These are phyloP conservation scores for Magallana ariakensis DNA, from an alignment of 1,140 invertebrate species.

Conservation along the genomic window DNA sequence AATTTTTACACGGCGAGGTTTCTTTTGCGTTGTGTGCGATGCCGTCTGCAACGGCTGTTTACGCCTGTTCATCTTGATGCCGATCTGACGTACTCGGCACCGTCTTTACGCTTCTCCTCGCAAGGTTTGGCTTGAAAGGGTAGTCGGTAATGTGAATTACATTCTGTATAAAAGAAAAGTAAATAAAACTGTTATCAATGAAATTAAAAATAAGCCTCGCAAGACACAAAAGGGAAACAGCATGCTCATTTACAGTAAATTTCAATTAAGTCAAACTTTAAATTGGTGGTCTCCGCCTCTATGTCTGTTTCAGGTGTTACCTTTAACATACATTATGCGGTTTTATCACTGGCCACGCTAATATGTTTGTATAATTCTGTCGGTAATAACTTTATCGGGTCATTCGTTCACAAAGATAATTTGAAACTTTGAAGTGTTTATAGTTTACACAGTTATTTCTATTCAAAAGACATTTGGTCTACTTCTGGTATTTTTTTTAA, in stretches of 20 bases:
- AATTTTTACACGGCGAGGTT: conserved; percentile 24
- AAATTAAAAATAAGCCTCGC: no score
- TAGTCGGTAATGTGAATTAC: neutral
- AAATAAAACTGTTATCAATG: neutral
- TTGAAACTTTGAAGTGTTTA: neutral
- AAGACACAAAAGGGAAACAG: no score
- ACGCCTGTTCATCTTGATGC: conserved; percentile 32
- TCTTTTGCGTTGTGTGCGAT: conserved; percentile 26
- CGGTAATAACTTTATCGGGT: neutral
- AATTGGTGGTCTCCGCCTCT: neutral
- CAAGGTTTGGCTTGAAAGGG: neutral
- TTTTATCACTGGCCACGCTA: neutral
- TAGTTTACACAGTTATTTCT: neutral
- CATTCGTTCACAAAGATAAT: neutral
- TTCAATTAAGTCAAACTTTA: no score
- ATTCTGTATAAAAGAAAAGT: conserved; percentile 14
- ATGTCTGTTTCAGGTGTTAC: neutral
- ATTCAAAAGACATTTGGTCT: neutral
- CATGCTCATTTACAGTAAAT: no score
- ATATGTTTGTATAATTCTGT: conserved; percentile 1
- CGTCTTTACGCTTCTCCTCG: neutral
- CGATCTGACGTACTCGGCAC: neutral
- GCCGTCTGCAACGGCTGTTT: conserved; percentile 32
- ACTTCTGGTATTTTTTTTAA: neutral
- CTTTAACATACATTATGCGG: neutral